Base-by-base conservation (phyloP, 2,797 vertebrate genomes). In the Hydrophis major region DNA sequence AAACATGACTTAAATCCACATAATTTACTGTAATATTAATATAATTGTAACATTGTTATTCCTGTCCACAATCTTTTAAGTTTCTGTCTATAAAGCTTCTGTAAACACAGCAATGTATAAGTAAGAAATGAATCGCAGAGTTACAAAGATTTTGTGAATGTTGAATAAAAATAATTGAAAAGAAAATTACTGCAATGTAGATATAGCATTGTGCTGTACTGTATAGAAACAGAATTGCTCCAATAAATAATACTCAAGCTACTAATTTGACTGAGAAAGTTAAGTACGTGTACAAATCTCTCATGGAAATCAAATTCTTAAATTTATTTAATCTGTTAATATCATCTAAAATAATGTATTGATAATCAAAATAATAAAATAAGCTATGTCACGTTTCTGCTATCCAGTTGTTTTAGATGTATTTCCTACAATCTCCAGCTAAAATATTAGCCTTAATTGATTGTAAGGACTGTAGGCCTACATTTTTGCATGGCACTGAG, bases 311-410 rank as follows among this genome's bases (percentile, higher is more conserved):
- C 27, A 69, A 28, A 47, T 47, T 8, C 12, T 90, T 47, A 90
- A n/a, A 2, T 69, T 90, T 87, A 8, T 59, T 14, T 47, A 37
- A 6, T 74, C 42, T 90, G 42, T 87, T 32, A 59, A 37, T 59
- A 60, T 47, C 16, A n/a, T 83, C 4, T 90, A 27, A 86, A 27
- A 60, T 55, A 61, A 32, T 90, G 66, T 93, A 94, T 94, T 92
- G 93, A 59, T 94, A 6, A 50, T 69, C 92, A 94, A 88, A 93
- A 90, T 92, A 12, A 87, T 87, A 89, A 69, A 90, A n/a, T 66
- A 87, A 55, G 27, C 5, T 55, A 28, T 50, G 53, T 86, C 20
- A 47, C 0, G 4, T 83, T 83, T 83, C 37, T 83, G 37, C 37
- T 83, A 78, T 78, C 6, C 32, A 42, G 4, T 83, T 83, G 74